phyloP scores from a whole-genome alignment of 2,797 vertebrate species.

The Halcyon smyrnensis region DNA sequence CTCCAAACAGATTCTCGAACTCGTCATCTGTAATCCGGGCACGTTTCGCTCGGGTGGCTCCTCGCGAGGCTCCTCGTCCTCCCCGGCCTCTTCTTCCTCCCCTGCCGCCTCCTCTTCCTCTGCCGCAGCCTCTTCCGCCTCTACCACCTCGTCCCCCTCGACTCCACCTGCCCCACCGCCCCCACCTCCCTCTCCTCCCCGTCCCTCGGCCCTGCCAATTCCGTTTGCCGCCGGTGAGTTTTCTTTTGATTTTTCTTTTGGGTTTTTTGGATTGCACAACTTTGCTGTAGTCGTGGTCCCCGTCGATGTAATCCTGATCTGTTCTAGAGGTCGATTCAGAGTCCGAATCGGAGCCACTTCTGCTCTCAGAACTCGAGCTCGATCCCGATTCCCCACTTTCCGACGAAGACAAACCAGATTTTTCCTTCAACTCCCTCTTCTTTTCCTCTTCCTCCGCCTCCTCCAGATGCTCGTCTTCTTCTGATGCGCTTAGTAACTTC shows the following conservation, averaged over 20 bases:
- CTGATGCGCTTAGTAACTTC: slow-evolving; percentile 77
- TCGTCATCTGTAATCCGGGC: slow-evolving; percentile 77
- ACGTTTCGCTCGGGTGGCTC: slow-evolving; percentile 76
- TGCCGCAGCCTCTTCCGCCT: slow-evolving; percentile 76
- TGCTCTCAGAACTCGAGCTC: slow-evolving; percentile 80
- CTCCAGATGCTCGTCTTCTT: slow-evolving; percentile 75
- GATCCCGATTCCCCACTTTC: slow-evolving; percentile 84
- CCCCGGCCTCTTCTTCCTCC: slow-evolving; percentile 76
- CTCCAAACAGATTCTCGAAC: slow-evolving; percentile 73
- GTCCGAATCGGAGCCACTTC: slow-evolving; percentile 79
- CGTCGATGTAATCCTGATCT: slow-evolving; percentile 91
- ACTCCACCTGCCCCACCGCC: slow-evolving; percentile 76
- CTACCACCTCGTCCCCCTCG: slow-evolving; percentile 77
- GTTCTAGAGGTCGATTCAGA: slow-evolving; percentile 83
- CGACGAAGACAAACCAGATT: slow-evolving; percentile 81
- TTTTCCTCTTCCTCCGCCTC: slow-evolving; percentile 78
- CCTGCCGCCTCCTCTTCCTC: slow-evolving; percentile 78
- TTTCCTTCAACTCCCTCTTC: slow-evolving; percentile 75
- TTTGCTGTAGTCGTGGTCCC: slow-evolving; percentile 98
- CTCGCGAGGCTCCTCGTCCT: slow-evolving; percentile 73
- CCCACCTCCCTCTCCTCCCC: slow-evolving; percentile 74
- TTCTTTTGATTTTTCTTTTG: slow-evolving; percentile 77
- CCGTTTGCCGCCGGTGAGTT: slow-evolving; percentile 69
- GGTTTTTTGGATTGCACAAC: slow-evolving; percentile 83
- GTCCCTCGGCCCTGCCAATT: slow-evolving; percentile 80